Evolutionary conservation across 2,113 vertebrate genomes (phyloP).

Genomic region (Oxyruncus cristatus): DNA sequence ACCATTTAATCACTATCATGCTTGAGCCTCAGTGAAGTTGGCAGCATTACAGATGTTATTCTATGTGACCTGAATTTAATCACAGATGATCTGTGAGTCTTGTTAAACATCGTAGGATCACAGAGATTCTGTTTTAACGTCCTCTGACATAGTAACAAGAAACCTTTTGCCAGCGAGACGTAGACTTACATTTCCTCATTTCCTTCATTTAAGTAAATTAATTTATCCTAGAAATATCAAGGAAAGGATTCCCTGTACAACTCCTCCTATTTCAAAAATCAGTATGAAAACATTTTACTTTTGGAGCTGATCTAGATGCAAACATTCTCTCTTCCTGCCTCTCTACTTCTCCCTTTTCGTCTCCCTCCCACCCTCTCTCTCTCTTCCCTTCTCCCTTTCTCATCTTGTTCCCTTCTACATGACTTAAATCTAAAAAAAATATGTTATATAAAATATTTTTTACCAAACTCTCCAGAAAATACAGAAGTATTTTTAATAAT

Average conservation of each 20-base stretch:
- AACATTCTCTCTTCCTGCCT: not conserved
- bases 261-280: not conserved
- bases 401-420: not conserved
- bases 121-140: not conserved
- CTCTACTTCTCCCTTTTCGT: not conserved
- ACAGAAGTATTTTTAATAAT: not conserved
- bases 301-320: not conserved
- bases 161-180: not conserved
- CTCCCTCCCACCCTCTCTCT: not conserved
- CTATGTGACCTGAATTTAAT: constrained; percentile 38
- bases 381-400: not conserved
- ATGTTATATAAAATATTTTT: not conserved
- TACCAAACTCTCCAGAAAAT: not conserved
- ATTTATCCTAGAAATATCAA: not conserved
- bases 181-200: not conserved
- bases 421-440: not conserved
- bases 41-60: not conserved
- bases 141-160: not conserved
- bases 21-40: not conserved
- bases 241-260: not conserved
- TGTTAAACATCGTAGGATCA: not conserved
- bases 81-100: not conserved
- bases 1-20: not conserved
- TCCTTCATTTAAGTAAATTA: not conserved
- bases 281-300: not conserved